These are phyloP conservation scores for Gryllus bimaculatus DNA, from an alignment of 1,140 invertebrate genomes.

Conservation along the genomic window DNA sequence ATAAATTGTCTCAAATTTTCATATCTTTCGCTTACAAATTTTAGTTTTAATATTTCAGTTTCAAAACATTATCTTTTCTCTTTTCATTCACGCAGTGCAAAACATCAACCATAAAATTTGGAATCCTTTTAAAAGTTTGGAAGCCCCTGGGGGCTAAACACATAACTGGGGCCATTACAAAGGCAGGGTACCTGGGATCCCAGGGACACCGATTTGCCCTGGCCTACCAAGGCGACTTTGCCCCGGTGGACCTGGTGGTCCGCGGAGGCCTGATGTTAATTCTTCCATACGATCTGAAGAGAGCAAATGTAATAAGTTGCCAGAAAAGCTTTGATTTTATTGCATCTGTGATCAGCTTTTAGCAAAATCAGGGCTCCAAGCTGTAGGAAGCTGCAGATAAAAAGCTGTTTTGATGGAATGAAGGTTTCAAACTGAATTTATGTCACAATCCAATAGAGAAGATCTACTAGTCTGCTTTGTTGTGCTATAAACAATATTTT, in stretches of 20 bases:
- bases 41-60: too few relatives aligned
- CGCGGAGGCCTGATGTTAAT: conserved; percentile 42
- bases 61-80: too few relatives aligned
- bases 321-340: background rate
- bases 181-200: conserved; percentile 39
- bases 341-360: background rate
- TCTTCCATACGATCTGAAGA: conserved; percentile 41
- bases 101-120: too few relatives aligned
- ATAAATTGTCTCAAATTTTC: too few relatives aligned
- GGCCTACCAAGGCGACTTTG: conserved; percentile 33
- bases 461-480: too few relatives aligned
- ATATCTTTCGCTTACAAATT: too few relatives aligned
- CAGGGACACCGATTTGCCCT: conserved; percentile 34
- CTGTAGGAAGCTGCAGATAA: background rate
- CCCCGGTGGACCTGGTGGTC: conserved; percentile 40
- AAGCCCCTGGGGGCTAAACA: background rate
- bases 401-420: background rate
- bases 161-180: background rate
- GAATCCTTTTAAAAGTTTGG: too few relatives aligned
- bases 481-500: too few relatives aligned
- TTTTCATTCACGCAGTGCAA: too few relatives aligned
- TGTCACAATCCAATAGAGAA: too few relatives aligned
- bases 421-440: too few relatives aligned
- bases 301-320: conserved; percentile 28
- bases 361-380: background rate